Base-by-base conservation (phyloP, 2,113 vertebrate species). In the Anas platyrhynchos region DNA sequence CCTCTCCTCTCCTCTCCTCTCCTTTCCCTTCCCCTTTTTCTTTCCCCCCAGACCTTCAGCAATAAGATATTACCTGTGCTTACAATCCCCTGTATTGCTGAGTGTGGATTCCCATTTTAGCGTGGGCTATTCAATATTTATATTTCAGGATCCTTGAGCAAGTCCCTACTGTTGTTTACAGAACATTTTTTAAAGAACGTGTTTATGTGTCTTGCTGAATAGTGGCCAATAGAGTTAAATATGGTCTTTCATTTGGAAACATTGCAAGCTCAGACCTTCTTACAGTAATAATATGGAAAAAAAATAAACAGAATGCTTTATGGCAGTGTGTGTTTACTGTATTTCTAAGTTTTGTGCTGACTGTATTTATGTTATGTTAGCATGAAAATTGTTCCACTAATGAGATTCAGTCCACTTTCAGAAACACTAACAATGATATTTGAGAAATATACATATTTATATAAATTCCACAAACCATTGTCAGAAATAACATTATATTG, bases 351-450 rank as follows among this genome's bases (percentile, higher is more conserved):
- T 85, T 72, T 76, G 13, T 54, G 29, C 43, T 75, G 89, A 61
- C 25, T 87, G 66, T 50, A 68, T 93, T 89, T 56, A 26, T 36
- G 29, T 44, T 65, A 65, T 5, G 56, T 82, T 91, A 92, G 44
- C 73, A 84, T 71, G 58, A 87, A 95, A 89, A 87, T 72, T 74
- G 63, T 63, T 22, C 9, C 61, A 34, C 16, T 94, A 94, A 92
- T 46, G 21, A 89, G 48, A 65, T 50, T 65, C 1, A 4, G n/a
- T 50, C 26, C 29, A 44, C 74, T 89, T 91, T 75, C 72, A 87
- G 32, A 92, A 83, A 75, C 7, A 81, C 3, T 66, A 69, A 83
- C 13, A 84, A 67, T 38, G 48, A 79, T 48, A 22, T 65, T 48
- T 63, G 62, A 48, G 20, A 48, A 48, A 48, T 48, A 48, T 11